These are phyloP conservation scores for Tinea semifulvella DNA, from an alignment of 2,888 invertebrate genomes.

Conservation along the genomic window DNA sequence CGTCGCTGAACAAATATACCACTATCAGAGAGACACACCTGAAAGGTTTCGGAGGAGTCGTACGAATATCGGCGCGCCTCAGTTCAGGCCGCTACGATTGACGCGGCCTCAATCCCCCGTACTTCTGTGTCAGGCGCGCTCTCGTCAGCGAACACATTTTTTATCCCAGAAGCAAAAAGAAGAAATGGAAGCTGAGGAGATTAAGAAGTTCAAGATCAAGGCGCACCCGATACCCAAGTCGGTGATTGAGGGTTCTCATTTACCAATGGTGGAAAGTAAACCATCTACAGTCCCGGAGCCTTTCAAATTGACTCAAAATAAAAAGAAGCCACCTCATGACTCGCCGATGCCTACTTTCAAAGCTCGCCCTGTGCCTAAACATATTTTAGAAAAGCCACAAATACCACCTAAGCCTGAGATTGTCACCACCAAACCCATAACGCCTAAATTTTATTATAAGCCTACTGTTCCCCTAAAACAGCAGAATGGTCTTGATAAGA, in stretches of 20 bases:
- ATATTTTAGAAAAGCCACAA: constrained; percentile 51
- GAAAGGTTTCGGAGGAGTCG: constrained; percentile 57
- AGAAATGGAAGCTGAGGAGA: constrained; percentile 69
- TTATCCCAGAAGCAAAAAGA: constrained; percentile 70
- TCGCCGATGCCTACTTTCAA: constrained; percentile 52
- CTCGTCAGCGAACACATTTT: constrained; percentile 53
- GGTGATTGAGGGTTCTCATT: constrained; percentile 60
- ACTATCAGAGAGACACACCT: constrained; percentile 67
- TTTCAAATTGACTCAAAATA: constrained; percentile 69
- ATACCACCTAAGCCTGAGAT: constrained; percentile 37
- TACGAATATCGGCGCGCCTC: constrained; percentile 15
- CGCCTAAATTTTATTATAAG: constrained; percentile 46
- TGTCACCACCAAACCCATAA: constrained; percentile 36
- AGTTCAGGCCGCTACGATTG: constrained; percentile 29
- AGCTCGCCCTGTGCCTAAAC: constrained; percentile 71
- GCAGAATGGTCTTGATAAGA: constrained; percentile 19
- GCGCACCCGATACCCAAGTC: constrained; percentile 71
- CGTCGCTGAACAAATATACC: constrained; percentile 67
- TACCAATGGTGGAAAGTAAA: constrained; percentile 62
- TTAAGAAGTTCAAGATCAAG: constrained; percentile 72
- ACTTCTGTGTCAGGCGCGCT: constrained; percentile 61
- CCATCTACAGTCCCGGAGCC: constrained; percentile 69
- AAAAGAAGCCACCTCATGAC: constrained; percentile 38
- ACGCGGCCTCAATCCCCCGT: constrained; percentile 64
- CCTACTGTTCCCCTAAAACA: constrained; percentile 25